Evolutionary conservation across 2,113 vertebrate species (phyloP).

Genomic region (Arizona elegans): DNA sequence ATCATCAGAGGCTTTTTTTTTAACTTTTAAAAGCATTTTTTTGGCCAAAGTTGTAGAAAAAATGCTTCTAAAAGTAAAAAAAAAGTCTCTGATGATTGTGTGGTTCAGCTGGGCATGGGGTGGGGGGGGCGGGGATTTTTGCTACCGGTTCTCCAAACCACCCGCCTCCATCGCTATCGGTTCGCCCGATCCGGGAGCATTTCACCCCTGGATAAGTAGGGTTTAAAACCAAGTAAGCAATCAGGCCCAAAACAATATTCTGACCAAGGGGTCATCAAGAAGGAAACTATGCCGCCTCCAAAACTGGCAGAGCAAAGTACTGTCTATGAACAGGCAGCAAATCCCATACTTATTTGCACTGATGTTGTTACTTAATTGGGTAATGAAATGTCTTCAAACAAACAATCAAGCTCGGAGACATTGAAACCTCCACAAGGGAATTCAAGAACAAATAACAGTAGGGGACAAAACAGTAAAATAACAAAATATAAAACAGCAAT

Average conservation of each 20-base stretch:
- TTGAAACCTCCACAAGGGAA: neutral
- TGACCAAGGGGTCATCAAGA: neutral
- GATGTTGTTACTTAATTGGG: neutral
- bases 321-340: neutral
- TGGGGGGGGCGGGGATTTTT: too few species aligned
- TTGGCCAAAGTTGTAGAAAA: too few species aligned
- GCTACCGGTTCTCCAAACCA: too few species aligned
- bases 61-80: too few species aligned
- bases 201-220: too few species aligned
- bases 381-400: neutral
- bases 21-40: too few species aligned
- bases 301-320: neutral
- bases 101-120: too few species aligned
- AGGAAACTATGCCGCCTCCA: neutral
- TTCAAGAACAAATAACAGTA: neutral
- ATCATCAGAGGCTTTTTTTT: too few species aligned
- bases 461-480: neutral
- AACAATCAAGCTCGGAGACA: neutral
- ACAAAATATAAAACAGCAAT: neutral
- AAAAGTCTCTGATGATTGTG: too few species aligned
- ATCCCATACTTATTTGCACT: neutral
- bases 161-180: too few species aligned
- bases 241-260: neutral
- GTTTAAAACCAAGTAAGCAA: neutral
- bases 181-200: too few species aligned